These are phyloP conservation scores for pig (Sus scrofa) DNA, from an alignment of 2,113 vertebrate species.

Conservation along the genomic window T2T-Sscrofa CM000828.6:37881501-37882000, in stretches of 20 bases:
- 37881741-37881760: slow-evolving; percentile 10
- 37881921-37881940: background rate
- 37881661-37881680: slow-evolving; percentile 49
- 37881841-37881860: background rate
- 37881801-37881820: slow-evolving; percentile 22
- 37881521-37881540: slow-evolving; percentile 33
- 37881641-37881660: slow-evolving; percentile 51
- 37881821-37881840: background rate
- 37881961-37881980: background rate
- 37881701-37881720: slow-evolving; percentile 65
- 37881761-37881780: slow-evolving; percentile 19
- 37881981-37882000: background rate
- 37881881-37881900: no score
- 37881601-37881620: slow-evolving; percentile 72
- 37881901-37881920: background rate
- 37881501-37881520: slow-evolving; percentile 42
- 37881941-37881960: background rate
- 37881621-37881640: slow-evolving; percentile 57
- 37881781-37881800: slow-evolving; percentile 9
- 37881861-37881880: background rate
- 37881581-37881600: background rate
- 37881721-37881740: slow-evolving; percentile 73
- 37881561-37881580: background rate
- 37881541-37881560: slow-evolving; percentile 46
- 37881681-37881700: slow-evolving; percentile 72